Evolutionary conservation across 2,113 vertebrate genomes (phyloP).

Genomic region (Microcebus jonahi): DNA sequence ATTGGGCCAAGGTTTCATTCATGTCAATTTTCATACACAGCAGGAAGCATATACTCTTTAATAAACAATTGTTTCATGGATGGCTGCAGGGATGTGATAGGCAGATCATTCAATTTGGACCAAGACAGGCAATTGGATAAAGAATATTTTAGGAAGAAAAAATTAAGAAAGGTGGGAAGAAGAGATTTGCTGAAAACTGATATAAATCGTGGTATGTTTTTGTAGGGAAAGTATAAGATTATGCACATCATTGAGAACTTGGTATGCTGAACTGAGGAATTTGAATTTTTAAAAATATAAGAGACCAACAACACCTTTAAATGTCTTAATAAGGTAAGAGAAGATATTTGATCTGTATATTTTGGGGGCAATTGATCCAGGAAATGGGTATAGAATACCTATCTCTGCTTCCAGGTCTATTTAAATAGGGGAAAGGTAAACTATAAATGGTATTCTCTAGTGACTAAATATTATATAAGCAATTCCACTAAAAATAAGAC

Average conservation of each 20-base stretch:
- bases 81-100: neutral
- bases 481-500: neutral
- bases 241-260: neutral
- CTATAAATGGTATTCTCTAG: neutral
- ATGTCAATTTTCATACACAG: neutral
- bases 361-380: neutral
- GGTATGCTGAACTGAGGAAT: neutral
- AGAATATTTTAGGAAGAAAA: neutral
- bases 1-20: neutral
- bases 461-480: neutral
- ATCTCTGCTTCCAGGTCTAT: neutral
- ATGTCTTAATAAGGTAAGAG: neutral
- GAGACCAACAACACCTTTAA: neutral
- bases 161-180: neutral
- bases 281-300: neutral
- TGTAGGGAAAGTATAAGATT: neutral
- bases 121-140: neutral
- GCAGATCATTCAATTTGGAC: neutral
- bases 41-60: neutral
- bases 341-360: neutral
- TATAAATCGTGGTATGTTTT: neutral
- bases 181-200: neutral
- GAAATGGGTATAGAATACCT: neutral
- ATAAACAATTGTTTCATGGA: neutral
- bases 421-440: neutral